phyloP scores from a whole-genome alignment of 2,113 vertebrate genomes.

The Gallinago jamesoni region DNA sequence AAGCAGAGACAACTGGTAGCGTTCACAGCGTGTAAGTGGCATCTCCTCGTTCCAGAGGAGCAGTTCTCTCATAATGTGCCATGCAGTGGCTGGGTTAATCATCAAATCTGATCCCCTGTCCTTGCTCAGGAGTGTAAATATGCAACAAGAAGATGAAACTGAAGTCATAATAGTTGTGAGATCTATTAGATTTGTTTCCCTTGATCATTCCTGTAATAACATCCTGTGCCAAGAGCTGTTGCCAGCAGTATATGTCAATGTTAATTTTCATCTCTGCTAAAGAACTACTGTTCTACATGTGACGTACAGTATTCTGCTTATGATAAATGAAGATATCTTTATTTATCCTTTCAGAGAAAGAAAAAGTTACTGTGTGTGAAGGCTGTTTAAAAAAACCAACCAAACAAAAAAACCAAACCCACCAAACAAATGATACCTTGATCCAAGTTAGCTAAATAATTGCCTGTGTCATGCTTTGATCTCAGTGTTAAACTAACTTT shows the following conservation, averaged over 20 bases:
- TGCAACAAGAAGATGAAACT: neutral
- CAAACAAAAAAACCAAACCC: neutral
- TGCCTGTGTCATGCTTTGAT: neutral
- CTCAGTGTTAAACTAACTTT: neutral
- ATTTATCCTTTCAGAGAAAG: neutral
- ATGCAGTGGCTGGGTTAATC: neutral
- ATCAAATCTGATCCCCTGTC: neutral
- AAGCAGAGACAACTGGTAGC: neutral
- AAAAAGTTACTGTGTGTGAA: neutral
- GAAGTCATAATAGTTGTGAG: neutral
- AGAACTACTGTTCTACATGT: neutral
- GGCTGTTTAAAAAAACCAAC: neutral
- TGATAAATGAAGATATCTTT: neutral
- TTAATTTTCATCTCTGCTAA: neutral
- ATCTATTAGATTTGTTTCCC: neutral
- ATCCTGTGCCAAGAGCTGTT: neutral
- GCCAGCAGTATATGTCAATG: neutral
- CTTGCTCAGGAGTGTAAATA: neutral
- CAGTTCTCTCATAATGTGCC: neutral
- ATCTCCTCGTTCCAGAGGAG: neutral
- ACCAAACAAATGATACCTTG: neutral
- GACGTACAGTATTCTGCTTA: neutral
- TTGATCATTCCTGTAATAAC: neutral
- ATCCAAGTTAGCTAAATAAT: neutral
- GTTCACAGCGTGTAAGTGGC: rapidly evolving